A percentile compares a stretch with the other conserved stretches of the same genome.
Conservation (phyloP, 2,888 invertebrate genomes). For the Ethmia dodecea region DNA sequence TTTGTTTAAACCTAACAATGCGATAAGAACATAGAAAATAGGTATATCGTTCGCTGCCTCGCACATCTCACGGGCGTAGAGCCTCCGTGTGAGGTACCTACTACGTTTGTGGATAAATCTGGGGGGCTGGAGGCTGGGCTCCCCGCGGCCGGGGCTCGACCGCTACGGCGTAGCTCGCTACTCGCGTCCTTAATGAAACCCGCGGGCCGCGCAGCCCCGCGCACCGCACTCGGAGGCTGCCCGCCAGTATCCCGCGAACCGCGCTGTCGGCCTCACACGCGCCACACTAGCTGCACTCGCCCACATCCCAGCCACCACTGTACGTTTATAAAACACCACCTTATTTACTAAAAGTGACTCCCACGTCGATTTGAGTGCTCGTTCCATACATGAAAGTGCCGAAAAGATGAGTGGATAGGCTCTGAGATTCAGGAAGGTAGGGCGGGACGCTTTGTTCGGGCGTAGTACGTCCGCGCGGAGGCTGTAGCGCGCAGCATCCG, state of each 20-base stretch:
- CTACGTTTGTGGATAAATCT: conserved; percentile 38
- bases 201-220: conserved; percentile 68
- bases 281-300: conserved; percentile 32
- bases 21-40: conserved; percentile 7
- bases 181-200: conserved; percentile 40
- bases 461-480: conserved; percentile 61
- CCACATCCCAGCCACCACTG: conserved; percentile 28
- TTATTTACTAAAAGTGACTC: conserved; percentile 36
- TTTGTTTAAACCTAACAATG: too few relatives aligned
- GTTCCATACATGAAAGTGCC: conserved; percentile 45
- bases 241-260: conserved; percentile 68
- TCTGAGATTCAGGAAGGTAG: conserved; percentile 42
- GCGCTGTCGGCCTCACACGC: conserved; percentile 56
- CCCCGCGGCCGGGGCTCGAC: conserved; percentile 46
- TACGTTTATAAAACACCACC: conserved; percentile 36
- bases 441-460: conserved; percentile 65
- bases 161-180: conserved; percentile 27
- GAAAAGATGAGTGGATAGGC: conserved; percentile 32
- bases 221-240: conserved; percentile 45
- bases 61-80: conserved; percentile 21
- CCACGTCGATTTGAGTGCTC: conserved; percentile 39
- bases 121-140: conserved; percentile 33
- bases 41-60: too few relatives aligned
- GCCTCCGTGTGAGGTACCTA: conserved; percentile 20
- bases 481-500: conserved; percentile 71